phyloP scores from a whole-genome alignment of 2,888 invertebrate genomes.

The Barypeithes pellucidus region DNA sequence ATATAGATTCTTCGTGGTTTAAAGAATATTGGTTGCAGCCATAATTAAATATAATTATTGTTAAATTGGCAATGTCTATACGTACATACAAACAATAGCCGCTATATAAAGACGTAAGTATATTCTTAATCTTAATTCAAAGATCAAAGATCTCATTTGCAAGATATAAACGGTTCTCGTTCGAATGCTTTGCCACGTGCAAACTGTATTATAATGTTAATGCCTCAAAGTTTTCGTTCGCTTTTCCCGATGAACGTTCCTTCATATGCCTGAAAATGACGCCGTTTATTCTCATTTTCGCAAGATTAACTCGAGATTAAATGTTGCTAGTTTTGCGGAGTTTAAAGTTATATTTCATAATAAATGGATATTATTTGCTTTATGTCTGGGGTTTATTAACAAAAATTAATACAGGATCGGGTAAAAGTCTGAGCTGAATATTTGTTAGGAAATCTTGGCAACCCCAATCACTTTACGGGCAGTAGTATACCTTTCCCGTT shows the following conservation, averaged over 20 bases:
- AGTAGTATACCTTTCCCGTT: too few species aligned
- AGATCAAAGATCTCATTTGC: slow-evolving; percentile 27
- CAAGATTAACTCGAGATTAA: slow-evolving; percentile 72
- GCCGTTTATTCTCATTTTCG: slow-evolving; percentile 72
- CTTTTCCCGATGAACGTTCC: slow-evolving; percentile 43
- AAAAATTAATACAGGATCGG: neutral
- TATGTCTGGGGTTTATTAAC: neutral
- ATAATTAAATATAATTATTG: too few species aligned
- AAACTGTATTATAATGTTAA: slow-evolving; percentile 30
- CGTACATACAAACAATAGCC: too few species aligned
- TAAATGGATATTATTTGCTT: slow-evolving; percentile 1
- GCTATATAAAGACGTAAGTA: slow-evolving; percentile 15
- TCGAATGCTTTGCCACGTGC: slow-evolving; percentile 27
- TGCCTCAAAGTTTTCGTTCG: slow-evolving; percentile 26
- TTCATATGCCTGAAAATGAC: slow-evolving; percentile 71
- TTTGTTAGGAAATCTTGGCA: too few species aligned
- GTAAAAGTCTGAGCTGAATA: too few species aligned
- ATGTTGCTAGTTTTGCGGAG: slow-evolving; percentile 70
- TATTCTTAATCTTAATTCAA: slow-evolving; percentile 19
- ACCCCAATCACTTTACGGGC: too few species aligned
- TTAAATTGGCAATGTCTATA: too few species aligned
- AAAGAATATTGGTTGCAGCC: too few species aligned
- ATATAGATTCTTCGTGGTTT: too few species aligned
- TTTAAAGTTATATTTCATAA: slow-evolving; percentile 64
- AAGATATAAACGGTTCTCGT: slow-evolving; percentile 15